Conservation (phyloP, 2,797 vertebrate genomes). For the Gallinago stenura region DNA sequence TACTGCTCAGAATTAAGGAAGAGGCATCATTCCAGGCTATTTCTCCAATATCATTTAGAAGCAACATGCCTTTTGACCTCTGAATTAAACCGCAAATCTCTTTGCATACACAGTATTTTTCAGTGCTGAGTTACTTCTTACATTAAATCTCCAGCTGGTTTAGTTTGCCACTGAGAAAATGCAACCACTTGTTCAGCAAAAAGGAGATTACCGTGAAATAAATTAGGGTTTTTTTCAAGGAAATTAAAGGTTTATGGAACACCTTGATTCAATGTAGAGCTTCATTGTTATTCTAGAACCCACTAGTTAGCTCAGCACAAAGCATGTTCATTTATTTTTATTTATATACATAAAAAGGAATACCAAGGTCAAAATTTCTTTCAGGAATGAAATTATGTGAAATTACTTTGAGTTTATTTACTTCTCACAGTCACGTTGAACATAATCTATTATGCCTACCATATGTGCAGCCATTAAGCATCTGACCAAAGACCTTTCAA, state of each 20-base stretch:
- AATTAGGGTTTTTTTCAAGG: constrained; percentile 50
- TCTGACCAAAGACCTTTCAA: constrained; percentile 13
- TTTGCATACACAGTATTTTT: constrained; percentile 34
- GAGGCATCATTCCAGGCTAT: constrained; percentile 43
- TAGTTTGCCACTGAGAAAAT: constrained; percentile 63
- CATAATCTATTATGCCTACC: background rate
- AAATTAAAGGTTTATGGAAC: constrained; percentile 62
- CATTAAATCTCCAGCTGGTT: constrained; percentile 64
- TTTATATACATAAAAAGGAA: constrained; percentile 25
- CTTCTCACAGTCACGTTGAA: background rate
- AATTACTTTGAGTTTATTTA: constrained; percentile 46
- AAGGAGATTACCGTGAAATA: constrained; percentile 51
- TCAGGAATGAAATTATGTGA: constrained; percentile 28
- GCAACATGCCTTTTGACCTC: constrained; percentile 63
- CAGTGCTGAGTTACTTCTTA: constrained; percentile 33
- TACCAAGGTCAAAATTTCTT: constrained; percentile 42
- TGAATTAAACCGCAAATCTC: constrained; percentile 51
- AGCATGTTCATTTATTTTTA: constrained; percentile 45
- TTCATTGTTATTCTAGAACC: constrained; percentile 21
- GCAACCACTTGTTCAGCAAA: constrained; percentile 68
- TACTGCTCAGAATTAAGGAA: constrained; percentile 53
- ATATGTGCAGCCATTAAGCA: background rate
- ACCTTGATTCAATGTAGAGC: constrained; percentile 10
- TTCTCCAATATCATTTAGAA: constrained; percentile 45
- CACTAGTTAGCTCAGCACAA: constrained; percentile 8